Evolutionary conservation across 2,797 vertebrate genomes (phyloP).

Genomic region (Hemitrygon akajei): DNA sequence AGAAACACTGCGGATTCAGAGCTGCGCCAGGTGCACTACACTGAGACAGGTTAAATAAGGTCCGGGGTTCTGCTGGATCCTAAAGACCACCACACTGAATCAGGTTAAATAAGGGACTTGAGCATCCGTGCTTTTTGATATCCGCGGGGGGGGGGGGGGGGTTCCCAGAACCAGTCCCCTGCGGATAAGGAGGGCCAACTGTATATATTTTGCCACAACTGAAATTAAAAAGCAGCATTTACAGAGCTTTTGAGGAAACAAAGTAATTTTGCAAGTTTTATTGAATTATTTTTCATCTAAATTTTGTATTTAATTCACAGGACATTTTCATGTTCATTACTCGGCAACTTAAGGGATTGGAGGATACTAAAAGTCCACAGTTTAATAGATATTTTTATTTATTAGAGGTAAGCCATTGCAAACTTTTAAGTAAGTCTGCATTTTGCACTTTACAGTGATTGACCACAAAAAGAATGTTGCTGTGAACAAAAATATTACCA

Average conservation of each 20-base stretch:
- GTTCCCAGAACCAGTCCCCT: too few species aligned
- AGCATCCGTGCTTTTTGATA: too few species aligned
- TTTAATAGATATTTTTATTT: conserved; percentile 99
- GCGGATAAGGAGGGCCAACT: too few species aligned
- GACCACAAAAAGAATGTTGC: background rate
- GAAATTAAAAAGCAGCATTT: background rate
- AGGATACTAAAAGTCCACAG: conserved; percentile 98
- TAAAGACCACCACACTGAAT: too few species aligned
- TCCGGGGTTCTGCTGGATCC: too few species aligned
- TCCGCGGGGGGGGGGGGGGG: too few species aligned
- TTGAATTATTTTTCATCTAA: conserved; percentile 40
- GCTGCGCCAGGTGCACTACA: too few species aligned
- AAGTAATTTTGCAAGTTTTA: background rate
- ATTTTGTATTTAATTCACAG: conserved; percentile 58
- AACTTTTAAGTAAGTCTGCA: background rate
- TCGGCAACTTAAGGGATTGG: conserved; percentile 92
- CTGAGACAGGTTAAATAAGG: too few species aligned
- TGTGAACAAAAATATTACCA: background rate
- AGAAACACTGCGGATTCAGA: too few species aligned
- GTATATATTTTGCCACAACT: background rate
- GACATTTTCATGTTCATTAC: conserved; percentile 99
- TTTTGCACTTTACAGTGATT: background rate
- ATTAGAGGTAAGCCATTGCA: conserved; percentile 73
- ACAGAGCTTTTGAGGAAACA: background rate
- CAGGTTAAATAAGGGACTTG: too few species aligned